Evolutionary conservation across 2,113 vertebrate species (phyloP), one percentile per base, ranked within the genome.

Genomic region (Cephalopholis sonnerati): DNA sequence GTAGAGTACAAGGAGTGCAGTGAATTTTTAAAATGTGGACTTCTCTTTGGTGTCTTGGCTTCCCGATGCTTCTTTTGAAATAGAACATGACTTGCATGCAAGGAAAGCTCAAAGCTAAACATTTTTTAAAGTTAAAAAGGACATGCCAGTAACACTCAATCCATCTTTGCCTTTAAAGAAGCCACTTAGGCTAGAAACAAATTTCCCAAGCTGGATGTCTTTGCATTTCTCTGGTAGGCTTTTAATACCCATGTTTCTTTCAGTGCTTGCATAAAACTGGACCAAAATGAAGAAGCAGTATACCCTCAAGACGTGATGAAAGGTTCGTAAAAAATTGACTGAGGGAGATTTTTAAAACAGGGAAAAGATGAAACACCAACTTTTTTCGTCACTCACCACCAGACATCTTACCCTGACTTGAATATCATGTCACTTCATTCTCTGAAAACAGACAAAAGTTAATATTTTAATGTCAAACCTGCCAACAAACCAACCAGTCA

Each of bases 21-120:
- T 53, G 41, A 74, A 32, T 79, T 80, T 50, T 64, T 18, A n/a
- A 27, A 36, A 64, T 58, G 3, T 74, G n/a, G 46, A 77, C 55
- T 70, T 74, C 11, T 48, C 48, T 75, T 79, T 83, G 78, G 36
- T 39, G n/a, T 51, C 9, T 50, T 16, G 27, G 24, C 59, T 50
- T 27, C 7, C 25, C 7, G 8, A n/a, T 32, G 15, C 24, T 24
- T 64, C 20, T 55, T 81, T 29, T 70, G 10, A 41, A 68, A 8
- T 44, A 7, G 58, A 61, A 58, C 55, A 48, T 41, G 41, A 62
- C 63, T 53, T n/a, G 2, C 24, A 68, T 54, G 16, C 58, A 71
- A 53, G 17, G 24, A 53, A 67, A 61, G 27, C 27, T 64, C 15
- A 41, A 41, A 62, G 10, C 12, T 8, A 36, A 61, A 16, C 7